Conservation (phyloP, 2,888 invertebrate species). For the Thereva unica region DNA sequence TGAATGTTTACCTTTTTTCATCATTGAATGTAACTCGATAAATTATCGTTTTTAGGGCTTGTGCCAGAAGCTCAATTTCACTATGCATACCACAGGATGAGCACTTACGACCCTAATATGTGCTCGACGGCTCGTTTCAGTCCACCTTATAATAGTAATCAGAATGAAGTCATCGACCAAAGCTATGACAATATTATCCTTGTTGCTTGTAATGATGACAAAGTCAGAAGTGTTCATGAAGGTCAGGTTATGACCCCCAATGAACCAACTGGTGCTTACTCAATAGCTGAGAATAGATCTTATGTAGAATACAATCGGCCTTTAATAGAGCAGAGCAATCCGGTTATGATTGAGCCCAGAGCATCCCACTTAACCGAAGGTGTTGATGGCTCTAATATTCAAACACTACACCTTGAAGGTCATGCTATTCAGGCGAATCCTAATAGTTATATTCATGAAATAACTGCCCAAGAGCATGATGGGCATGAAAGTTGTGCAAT, state of each 20-base stretch:
- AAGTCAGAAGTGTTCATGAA: not conserved
- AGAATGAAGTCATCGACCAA: constrained; percentile 5
- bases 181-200: constrained; percentile 32
- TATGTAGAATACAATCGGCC: not conserved
- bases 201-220: constrained; percentile 4
- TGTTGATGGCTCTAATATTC: not conserved
- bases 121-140: constrained; percentile 24
- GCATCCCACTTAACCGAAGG: not conserved
- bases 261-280: not conserved
- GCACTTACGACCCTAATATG: constrained; percentile 36
- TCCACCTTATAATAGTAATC: constrained; percentile 15
- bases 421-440: too few relatives aligned
- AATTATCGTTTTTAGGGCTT: constrained; percentile 1
- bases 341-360: not conserved
- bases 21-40: not conserved
- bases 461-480: not conserved
- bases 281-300: not conserved
- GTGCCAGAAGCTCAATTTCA: constrained; percentile 8
- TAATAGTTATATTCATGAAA: constrained; percentile 4
- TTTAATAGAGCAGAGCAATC: not conserved
- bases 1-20: not conserved
- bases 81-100: constrained; percentile 28
- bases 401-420: too few relatives aligned
- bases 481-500: too few relatives aligned
- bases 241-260: not conserved